Evolutionary conservation across 2,888 invertebrate genomes (phyloP), one percentile per base, ranked within the genome.

Genomic region (Apomyelois bistriatella): DNA sequence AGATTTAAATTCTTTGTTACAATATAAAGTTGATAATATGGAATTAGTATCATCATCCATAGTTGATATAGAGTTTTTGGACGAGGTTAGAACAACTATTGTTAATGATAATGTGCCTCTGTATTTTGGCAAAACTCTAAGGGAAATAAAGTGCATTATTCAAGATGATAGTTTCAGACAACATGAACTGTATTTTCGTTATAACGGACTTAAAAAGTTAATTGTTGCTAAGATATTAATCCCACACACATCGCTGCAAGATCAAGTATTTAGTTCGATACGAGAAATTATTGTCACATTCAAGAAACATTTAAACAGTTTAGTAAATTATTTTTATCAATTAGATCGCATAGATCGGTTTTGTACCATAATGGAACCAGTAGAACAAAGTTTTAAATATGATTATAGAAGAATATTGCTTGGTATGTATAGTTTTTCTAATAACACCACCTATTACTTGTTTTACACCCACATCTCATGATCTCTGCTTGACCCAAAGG

Each of bases 321-420:
- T 89, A 57, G 52, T 64, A 16, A 58, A 63, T 35, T 90, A 86
- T 64, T 83, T 89, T 56, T 58, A 66, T 60, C 81, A 85, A 62
- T 68, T 90, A 49, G 85, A 86, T 50, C 62, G 60, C 37, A 80
- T 89, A 53, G 83, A 86, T 60, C 58, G 61, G 13, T 64, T 60
- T 53, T 89, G 85, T 63, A 72, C 70, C 10, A 68, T 90, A 1
- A 74, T 83, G 72, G 89, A 90, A 56, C 89, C 89, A 1, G 40
- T 69, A 9, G 67, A 74, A 47, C 76, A 77, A 50, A 70, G 82
- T 38, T 85, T 77, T 52, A 85, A 81, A 66, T 83, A 88, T 64
- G 76, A 84, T 51, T 88, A 74, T 57, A 77, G 89, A 60, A 81
- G 75, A 72, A 81, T 90, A 60, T 58, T 74, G 36, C 57, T 90